These are phyloP conservation scores for Musca domestica DNA, from an alignment of 1,140 invertebrate genomes.

Conservation along the genomic window DNA sequence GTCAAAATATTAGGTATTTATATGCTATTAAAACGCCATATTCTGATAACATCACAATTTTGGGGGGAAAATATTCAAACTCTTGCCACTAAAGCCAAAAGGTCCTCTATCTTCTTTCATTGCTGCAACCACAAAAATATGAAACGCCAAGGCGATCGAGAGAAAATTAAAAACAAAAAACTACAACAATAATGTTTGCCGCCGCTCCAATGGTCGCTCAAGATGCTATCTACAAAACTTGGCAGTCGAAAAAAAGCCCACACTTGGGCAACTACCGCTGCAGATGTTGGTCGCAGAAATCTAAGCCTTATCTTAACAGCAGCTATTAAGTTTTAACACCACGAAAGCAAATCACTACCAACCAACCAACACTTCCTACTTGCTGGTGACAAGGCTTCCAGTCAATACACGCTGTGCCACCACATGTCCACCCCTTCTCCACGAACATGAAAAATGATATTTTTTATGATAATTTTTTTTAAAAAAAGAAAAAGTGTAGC, in stretches of 20 bases:
- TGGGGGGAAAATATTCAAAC: neutral
- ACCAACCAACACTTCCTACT: conserved; percentile 10
- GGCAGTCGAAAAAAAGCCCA: conserved; percentile 13
- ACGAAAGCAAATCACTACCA: conserved; percentile 17
- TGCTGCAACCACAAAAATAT: conserved; percentile 1
- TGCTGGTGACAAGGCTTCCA: neutral
- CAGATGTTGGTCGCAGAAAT: conserved; percentile 1
- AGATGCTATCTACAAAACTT: conserved; percentile 8
- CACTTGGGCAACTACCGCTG: neutral
- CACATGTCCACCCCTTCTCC: too few species aligned
- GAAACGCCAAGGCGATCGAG: conserved; percentile 14
- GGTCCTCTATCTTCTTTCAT: neutral
- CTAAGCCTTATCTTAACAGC: conserved; percentile 22
- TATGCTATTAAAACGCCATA: conserved; percentile 21
- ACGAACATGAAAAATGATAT: too few species aligned
- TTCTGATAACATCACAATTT: conserved; percentile 6
- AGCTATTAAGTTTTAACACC: conserved; percentile 22
- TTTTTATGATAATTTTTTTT: too few species aligned
- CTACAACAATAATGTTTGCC: neutral
- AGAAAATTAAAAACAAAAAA: too few species aligned
- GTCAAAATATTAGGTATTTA: conserved; percentile 22
- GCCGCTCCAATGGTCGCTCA: neutral
- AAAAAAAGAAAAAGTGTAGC: too few species aligned
- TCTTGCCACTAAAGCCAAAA: neutral
- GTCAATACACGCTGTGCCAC: too few species aligned